These are phyloP conservation scores for Acanthochromis polyacanthus DNA, from an alignment of 2,113 vertebrate genomes.

Conservation along the genomic window DNA sequence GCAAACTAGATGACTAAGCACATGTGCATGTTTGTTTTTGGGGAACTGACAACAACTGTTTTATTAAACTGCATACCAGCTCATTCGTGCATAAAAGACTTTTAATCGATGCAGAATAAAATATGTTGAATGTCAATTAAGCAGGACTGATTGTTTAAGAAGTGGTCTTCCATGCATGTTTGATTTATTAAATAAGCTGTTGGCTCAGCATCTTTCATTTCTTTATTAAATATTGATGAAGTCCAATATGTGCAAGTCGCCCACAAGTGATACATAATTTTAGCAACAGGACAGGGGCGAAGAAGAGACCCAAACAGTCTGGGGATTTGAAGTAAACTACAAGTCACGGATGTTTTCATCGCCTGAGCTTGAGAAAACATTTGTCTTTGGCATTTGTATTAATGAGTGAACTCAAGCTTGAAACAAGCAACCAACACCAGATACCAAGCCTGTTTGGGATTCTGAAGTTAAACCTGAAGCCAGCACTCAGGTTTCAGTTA, in stretches of 20 bases:
- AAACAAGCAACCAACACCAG: conserved; percentile 4
- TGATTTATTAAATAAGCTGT: conserved; percentile 45
- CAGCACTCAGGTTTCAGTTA: not conserved
- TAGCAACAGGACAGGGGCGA: conserved; percentile 3
- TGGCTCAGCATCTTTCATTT: conserved; percentile 30
- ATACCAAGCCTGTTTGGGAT: not conserved
- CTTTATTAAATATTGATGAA: conserved; percentile 57
- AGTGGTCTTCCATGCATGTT: not conserved
- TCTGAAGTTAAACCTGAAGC: conserved; percentile 5
- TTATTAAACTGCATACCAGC: conserved; percentile 35
- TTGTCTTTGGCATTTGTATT: conserved; percentile 10
- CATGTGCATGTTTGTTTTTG: conserved; percentile 7
- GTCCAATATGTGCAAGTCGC: conserved; percentile 3
- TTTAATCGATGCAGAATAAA: conserved; percentile 30
- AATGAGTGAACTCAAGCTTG: conserved; percentile 9
- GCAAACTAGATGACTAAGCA: conserved; percentile 50
- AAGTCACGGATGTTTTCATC: not conserved
- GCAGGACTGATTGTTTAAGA: conserved; percentile 27
- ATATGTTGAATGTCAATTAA: conserved; percentile 47
- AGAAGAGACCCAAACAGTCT: not conserved
- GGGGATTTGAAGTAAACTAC: not conserved
- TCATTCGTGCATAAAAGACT: conserved; percentile 51
- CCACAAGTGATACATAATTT: conserved; percentile 4
- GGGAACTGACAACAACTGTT: conserved; percentile 42
- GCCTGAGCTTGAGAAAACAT: not conserved